Evolutionary conservation across 2,113 vertebrate species (phyloP).

Genomic region (Cromileptes altivelis): DNA sequence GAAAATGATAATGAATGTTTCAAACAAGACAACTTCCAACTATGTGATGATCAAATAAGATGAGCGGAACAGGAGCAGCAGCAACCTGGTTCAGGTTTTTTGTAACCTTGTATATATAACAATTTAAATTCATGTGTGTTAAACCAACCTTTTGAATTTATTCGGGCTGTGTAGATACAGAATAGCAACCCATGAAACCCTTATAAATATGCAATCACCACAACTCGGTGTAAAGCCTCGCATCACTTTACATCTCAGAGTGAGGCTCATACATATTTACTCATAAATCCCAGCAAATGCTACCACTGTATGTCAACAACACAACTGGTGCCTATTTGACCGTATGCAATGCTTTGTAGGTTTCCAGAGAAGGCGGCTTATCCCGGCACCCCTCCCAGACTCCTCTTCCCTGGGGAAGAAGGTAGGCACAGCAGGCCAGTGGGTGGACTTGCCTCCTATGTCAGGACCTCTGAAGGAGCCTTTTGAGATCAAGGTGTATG

Average conservation of each 20-base stretch:
- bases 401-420: slow-evolving; percentile 92
- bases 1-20: slow-evolving; percentile 64
- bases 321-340: slow-evolving; percentile 54
- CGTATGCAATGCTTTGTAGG: slow-evolving; percentile 79
- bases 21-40: slow-evolving; percentile 41
- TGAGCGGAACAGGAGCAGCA: slow-evolving; percentile 42
- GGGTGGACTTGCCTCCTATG: slow-evolving; percentile 96
- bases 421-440: slow-evolving; percentile 90
- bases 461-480: slow-evolving; percentile 94
- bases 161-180: slow-evolving; percentile 35
- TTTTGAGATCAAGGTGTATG: slow-evolving; percentile 99
- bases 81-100: slow-evolving; percentile 33
- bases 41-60: slow-evolving; percentile 50
- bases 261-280: slow-evolving; percentile 64
- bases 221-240: slow-evolving; percentile 46
- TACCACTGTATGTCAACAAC: slow-evolving; percentile 48
- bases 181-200: slow-evolving; percentile 40
- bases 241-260: slow-evolving; percentile 59
- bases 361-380: slow-evolving; percentile 93
- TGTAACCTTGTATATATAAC: slow-evolving; percentile 9
- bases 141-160: slow-evolving; percentile 59
- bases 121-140: slow-evolving; percentile 45
- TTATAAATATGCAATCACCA: slow-evolving; percentile 68
- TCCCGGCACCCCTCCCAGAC: slow-evolving; percentile 94
- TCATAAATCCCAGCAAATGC: slow-evolving; percentile 52